phyloP scores from a whole-genome alignment of 1,140 invertebrate species.

The Musca domestica region DNA sequence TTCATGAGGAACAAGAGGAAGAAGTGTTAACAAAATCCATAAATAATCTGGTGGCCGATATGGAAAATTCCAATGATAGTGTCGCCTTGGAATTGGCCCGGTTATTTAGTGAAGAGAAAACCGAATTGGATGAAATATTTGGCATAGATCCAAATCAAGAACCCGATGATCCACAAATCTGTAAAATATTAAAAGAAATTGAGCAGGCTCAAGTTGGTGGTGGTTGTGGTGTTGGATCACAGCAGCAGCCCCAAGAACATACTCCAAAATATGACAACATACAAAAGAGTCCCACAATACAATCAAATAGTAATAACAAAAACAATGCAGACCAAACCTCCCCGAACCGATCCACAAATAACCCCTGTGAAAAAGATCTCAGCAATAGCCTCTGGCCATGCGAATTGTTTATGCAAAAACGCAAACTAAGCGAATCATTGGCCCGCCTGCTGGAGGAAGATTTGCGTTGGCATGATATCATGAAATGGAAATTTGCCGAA shows the following conservation, averaged over 20 bases:
- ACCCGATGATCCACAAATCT: conserved; percentile 34
- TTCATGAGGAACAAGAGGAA: background rate
- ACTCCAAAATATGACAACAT: background rate
- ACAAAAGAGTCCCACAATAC: background rate
- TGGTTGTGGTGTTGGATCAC: background rate
- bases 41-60: background rate
- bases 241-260: background rate
- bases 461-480: conserved; percentile 40
- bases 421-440: conserved; percentile 34
- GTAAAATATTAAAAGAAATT: conserved; percentile 33
- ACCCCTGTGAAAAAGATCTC: conserved; percentile 34
- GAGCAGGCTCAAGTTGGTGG: conserved; percentile 21
- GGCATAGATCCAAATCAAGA: conserved; percentile 34
- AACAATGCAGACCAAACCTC: background rate
- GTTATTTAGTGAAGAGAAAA: conserved; percentile 43
- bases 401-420: conserved; percentile 44
- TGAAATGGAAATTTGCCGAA: conserved; percentile 36
- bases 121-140: conserved; percentile 45
- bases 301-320: background rate
- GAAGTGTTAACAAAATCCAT: background rate
- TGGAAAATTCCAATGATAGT: conserved; percentile 32
- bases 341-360: background rate
- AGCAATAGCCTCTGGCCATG: conserved; percentile 48
- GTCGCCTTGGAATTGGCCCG: conserved; percentile 41
- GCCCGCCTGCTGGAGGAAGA: conserved; percentile 39